These are phyloP conservation scores for Sphenodon punctatus DNA, from an alignment of 2,797 vertebrate species.

Conservation along the genomic window DNA sequence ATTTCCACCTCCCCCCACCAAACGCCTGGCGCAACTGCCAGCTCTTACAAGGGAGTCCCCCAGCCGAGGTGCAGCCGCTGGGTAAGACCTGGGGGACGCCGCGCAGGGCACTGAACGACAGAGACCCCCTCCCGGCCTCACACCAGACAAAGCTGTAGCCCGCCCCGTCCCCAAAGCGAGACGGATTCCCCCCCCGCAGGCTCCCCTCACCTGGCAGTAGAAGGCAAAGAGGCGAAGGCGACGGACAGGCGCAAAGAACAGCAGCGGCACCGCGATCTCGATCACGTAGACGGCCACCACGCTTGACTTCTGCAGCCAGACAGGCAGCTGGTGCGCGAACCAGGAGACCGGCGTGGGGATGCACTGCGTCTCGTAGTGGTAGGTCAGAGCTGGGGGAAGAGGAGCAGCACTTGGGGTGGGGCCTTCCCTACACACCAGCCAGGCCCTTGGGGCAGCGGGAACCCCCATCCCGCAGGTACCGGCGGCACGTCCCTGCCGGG, in stretches of 20 bases:
- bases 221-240: slow-evolving; percentile 85
- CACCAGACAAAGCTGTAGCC: neutral
- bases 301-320: slow-evolving; percentile 91
- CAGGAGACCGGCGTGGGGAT: slow-evolving; percentile 89
- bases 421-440: no score
- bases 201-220: slow-evolving; percentile 85
- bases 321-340: slow-evolving; percentile 90
- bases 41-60: neutral
- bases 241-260: slow-evolving; percentile 90
- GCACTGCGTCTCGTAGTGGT: slow-evolving; percentile 96
- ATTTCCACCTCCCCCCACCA: no score
- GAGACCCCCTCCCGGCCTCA: accelerated
- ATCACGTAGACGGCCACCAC: slow-evolving; percentile 87
- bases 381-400: slow-evolving; percentile 77
- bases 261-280: slow-evolving; percentile 83
- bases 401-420: neutral
- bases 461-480: accelerated
- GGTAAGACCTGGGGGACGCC: accelerated
- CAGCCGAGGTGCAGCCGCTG: neutral
- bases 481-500: accelerated
- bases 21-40: no score
- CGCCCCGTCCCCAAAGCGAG: neutral
- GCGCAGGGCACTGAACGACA: no score
- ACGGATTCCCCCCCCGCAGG: accelerated
- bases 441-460: neutral